Evolutionary conservation across 2,797 vertebrate species (phyloP), one percentile per base, ranked within the genome.

Genomic region (Cynodonichthys magdalenae): DNA sequence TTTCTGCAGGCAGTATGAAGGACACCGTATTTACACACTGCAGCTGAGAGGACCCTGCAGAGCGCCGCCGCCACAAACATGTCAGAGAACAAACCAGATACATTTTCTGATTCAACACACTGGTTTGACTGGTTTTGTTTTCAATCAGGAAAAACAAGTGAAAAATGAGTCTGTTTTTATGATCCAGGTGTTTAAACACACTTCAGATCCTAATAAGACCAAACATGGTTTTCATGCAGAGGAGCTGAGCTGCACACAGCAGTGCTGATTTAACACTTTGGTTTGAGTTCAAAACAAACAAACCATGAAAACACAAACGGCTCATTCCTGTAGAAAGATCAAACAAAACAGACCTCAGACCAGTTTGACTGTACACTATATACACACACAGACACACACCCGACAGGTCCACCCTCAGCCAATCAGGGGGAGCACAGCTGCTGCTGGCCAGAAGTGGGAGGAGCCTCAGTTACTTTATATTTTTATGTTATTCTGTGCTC

Each of bases 251-350:
- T 7, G 17, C 3, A 19, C 45, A 88, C 80, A 89, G 74, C 36
- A 2, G 34, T 39, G 36, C 36, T 86, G 70, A 89, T 84, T 88
- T 83, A 88, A 92, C 92, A 91, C 92, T 94, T 93, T 93, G 93
- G 93, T 92, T 93, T 92, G 90, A 91, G 44, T 45, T 92, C 84
- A 79, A 90, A 93, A 92, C 88, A 90, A 93, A 92, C 88, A 90
- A 91, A 82, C 71, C 70, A 70, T 73, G 63, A 68, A 89, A 87
- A 90, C 80, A 89, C 92, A 91, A 77, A 88, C 88, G 34, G 71
- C 51, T 90, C 82, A 85, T 88, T 83, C 85, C 91, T 88, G 89
- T 89, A 91, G 92, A 77, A 79, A 87, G 87, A 91, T 92, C 88
- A 93, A 90, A 82, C 47, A 85, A 77, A 59, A 80, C 64, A 73